Evolutionary conservation across 2,797 vertebrate species (phyloP).

Genomic region (Hyperoplus immaculatus): DNA sequence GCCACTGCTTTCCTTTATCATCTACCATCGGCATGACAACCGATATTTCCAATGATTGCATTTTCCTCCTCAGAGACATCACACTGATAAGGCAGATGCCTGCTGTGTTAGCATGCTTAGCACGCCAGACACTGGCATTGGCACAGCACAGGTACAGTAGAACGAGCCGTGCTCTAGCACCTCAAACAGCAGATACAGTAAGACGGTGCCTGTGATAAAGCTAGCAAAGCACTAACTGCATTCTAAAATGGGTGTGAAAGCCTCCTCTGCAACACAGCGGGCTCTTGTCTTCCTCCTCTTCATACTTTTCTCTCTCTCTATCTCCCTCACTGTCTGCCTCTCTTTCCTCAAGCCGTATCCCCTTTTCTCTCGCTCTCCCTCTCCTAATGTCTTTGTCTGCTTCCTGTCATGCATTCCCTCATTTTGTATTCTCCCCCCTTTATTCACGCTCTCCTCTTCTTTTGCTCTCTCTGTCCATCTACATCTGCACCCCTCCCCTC

Average conservation of each 20-base stretch:
- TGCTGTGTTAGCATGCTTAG: slow-evolving; percentile 27
- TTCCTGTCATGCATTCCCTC: slow-evolving; percentile 75
- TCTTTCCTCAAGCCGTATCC: slow-evolving; percentile 42
- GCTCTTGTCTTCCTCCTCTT: slow-evolving; percentile 61
- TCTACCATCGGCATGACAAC: slow-evolving; percentile 7
- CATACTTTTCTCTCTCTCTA: slow-evolving; percentile 29
- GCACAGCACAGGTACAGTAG: slow-evolving; percentile 9
- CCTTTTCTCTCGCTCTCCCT: slow-evolving; percentile 42
- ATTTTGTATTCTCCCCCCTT: slow-evolving; percentile 49
- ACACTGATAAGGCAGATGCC: slow-evolving; percentile 4
- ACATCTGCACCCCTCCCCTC: slow-evolving; percentile 69
- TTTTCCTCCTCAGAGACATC: slow-evolving; percentile 5
- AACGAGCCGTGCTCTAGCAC: slow-evolving; percentile 16
- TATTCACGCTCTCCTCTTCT: slow-evolving; percentile 57
- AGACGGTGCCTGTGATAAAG: slow-evolving; percentile 48
- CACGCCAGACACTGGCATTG: slow-evolving; percentile 22
- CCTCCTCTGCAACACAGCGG: slow-evolving; percentile 72
- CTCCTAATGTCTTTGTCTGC: slow-evolving; percentile 66
- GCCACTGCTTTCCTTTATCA: slow-evolving; percentile 63
- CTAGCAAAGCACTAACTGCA: slow-evolving; percentile 50
- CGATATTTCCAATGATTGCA: slow-evolving; percentile 31
- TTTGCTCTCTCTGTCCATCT: slow-evolving; percentile 68
- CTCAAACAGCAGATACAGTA: slow-evolving; percentile 46
- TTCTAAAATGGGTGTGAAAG: slow-evolving; percentile 72
- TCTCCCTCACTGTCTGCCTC: slow-evolving; percentile 22